Conservation (phyloP, 35 echinoderm and acorn worm genomes). For the Patiria miniata region DNA sequence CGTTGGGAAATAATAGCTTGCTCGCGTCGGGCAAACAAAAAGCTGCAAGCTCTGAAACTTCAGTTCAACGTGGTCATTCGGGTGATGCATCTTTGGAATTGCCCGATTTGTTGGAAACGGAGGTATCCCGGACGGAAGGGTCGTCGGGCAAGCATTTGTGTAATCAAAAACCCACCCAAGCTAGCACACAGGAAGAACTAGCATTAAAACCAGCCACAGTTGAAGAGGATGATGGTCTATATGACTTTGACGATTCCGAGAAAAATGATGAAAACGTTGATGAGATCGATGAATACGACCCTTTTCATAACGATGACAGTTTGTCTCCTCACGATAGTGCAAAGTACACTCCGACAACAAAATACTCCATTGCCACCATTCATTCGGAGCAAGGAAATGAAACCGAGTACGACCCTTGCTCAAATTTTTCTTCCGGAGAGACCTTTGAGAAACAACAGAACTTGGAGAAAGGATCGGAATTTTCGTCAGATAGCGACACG, state of each 20-base stretch:
- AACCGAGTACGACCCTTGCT: conserved; percentile 51
- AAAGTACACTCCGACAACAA: conserved; percentile 19
- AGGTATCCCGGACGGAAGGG: no score
- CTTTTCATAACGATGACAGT: background rate
- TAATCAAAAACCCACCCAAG: background rate
- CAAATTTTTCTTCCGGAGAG: conserved; percentile 29
- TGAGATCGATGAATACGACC: conserved; percentile 1
- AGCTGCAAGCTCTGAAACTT: background rate
- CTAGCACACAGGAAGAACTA: background rate
- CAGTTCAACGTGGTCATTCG: background rate
- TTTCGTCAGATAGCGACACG: background rate
- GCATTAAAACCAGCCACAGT: background rate
- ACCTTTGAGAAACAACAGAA: background rate
- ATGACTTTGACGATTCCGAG: conserved; percentile 22
- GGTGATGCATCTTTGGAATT: background rate
- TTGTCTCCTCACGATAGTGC: background rate
- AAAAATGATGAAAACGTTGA: conserved; percentile 17
- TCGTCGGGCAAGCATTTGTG: no score
- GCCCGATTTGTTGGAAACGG: no score
- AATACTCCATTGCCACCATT: conserved; percentile 14
- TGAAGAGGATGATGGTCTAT: background rate
- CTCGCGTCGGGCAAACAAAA: background rate
- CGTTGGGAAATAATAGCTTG: background rate
- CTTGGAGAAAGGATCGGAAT: background rate
- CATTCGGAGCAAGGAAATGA: conserved; percentile 9